These are phyloP conservation scores for Brachionus sp. DNA, from an alignment of 1,140 invertebrate genomes.

Conservation along the genomic window DNA sequence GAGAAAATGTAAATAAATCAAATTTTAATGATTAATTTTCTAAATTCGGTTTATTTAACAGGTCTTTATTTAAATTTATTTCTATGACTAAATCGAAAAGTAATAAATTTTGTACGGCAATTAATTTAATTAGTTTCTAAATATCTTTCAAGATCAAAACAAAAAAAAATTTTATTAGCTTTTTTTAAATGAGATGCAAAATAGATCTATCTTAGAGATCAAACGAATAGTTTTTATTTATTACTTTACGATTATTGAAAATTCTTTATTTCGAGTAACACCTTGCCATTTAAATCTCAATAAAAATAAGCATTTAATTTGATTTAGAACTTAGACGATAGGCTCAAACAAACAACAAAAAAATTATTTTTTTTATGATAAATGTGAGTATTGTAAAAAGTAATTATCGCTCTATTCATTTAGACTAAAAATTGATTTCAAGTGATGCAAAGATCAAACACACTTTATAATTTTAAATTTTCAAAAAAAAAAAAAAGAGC, in stretches of 20 bases:
- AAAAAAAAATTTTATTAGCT: conserved; percentile 33
- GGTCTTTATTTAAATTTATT: conserved; percentile 19
- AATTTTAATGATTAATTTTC: background rate
- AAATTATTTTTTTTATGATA: background rate
- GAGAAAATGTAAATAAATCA: conserved; percentile 22
- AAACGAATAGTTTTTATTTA: conserved; percentile 41
- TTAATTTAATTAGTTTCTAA: conserved; percentile 45
- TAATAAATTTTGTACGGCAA: conserved; percentile 33
- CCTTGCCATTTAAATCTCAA: conserved; percentile 42
- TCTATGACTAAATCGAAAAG: conserved; percentile 3
- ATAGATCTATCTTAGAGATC: conserved; percentile 27
- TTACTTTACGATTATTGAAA: conserved; percentile 30
- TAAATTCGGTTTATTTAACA: conserved; percentile 5
- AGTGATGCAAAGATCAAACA: conserved; percentile 36
- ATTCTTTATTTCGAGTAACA: conserved; percentile 30
- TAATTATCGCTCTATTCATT: conserved; percentile 11
- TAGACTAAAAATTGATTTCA: background rate
- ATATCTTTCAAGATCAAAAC: conserved; percentile 39
- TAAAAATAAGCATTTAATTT: conserved; percentile 20
- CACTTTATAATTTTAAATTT: background rate
- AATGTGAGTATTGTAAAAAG: conserved; percentile 34
- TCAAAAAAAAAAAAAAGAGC: background rate
- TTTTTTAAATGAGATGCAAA: background rate
- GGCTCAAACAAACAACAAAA: background rate
- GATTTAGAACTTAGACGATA: background rate